Evolutionary conservation across 2,888 invertebrate species (phyloP).

Genomic region (Drosophila affinis): DNA sequence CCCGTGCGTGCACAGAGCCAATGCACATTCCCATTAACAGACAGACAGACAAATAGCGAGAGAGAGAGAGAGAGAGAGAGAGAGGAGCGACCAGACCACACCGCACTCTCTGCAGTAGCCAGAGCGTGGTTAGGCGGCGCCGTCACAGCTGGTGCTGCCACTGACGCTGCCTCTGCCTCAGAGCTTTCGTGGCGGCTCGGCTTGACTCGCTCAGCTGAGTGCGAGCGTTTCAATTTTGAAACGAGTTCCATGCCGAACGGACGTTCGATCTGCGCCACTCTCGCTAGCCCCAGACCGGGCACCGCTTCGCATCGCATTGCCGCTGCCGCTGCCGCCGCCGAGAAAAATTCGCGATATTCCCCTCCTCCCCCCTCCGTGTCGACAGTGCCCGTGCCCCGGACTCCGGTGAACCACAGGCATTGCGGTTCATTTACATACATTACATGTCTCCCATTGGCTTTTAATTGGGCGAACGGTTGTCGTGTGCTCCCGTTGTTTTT

Average conservation of each 20-base stretch:
- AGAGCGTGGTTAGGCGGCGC: conserved; percentile 29
- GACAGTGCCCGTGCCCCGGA: neutral
- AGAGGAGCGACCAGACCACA: neutral
- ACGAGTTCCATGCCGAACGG: conserved; percentile 79
- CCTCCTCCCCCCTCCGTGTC: neutral
- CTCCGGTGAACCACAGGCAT: neutral
- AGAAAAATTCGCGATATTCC: conserved; percentile 7
- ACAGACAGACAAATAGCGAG: neutral
- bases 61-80: neutral
- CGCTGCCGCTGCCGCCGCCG: neutral
- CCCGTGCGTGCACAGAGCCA: conserved; percentile 2
- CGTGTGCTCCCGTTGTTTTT: conserved; percentile 47
- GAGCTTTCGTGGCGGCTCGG: conserved; percentile 43
- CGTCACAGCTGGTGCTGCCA: conserved; percentile 15
- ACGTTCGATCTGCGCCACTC: conserved; percentile 63
- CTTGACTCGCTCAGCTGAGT: conserved; percentile 44
- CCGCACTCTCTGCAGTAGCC: conserved; percentile 1
- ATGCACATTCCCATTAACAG: conserved; percentile 1
- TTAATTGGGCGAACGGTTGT: conserved; percentile 66
- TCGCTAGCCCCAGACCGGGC: conserved; percentile 31
- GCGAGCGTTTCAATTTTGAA: conserved; percentile 75
- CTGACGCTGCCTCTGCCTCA: conserved; percentile 49
- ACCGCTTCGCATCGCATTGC: neutral
- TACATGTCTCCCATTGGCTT: conserved; percentile 54
- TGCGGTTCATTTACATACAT: conserved; percentile 67